These are phyloP conservation scores for Ophioderma brevispina DNA, from an alignment of 35 echinoderm and acorn worm species.

Conservation along the genomic window DNA sequence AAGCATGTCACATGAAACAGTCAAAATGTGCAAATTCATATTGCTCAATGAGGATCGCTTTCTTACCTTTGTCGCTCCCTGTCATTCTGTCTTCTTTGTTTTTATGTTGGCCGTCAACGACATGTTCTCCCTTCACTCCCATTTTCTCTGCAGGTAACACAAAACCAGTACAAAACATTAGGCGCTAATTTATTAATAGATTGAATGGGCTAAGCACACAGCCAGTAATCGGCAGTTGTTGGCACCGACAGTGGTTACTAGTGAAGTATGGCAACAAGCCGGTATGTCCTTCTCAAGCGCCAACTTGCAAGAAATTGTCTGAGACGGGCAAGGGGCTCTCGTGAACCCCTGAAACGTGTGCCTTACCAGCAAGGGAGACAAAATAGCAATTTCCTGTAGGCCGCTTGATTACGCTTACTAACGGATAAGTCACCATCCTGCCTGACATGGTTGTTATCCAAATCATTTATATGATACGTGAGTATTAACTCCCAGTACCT, in stretches of 20 bases:
- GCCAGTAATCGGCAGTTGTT: too few species aligned
- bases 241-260: too few species aligned
- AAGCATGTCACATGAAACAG: too few species aligned
- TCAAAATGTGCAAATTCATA: too few species aligned
- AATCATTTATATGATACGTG: too few species aligned
- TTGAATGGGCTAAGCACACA: not conserved
- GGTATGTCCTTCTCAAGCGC: too few species aligned
- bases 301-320: too few species aligned
- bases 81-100: not conserved
- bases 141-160: not conserved
- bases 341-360: not conserved
- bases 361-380: not conserved
- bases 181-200: not conserved
- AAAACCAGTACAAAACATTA: constrained; percentile 7
- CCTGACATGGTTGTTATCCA: too few species aligned
- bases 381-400: constrained; percentile 1
- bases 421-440: constrained; percentile 1
- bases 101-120: not conserved
- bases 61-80: not conserved
- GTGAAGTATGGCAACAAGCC: too few species aligned
- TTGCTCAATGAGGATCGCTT: too few species aligned
- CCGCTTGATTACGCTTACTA: not conserved
- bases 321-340: not conserved
- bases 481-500: too few species aligned
- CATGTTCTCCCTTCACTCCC: not conserved